phyloP scores from a whole-genome alignment of 2,797 vertebrate species.

The Macropus fuliginosus region DNA sequence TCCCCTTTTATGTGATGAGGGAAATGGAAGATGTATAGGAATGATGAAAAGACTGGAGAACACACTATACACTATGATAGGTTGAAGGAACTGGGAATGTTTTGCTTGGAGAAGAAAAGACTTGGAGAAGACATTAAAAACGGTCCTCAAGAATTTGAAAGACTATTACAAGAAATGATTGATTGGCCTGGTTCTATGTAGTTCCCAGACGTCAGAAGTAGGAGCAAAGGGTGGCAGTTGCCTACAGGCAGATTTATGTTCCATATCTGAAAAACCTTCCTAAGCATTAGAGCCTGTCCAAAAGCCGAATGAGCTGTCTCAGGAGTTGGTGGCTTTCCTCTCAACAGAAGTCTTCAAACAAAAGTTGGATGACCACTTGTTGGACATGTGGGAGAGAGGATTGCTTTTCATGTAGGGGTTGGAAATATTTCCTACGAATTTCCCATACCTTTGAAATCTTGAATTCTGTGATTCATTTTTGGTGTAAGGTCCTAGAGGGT shows the following conservation, averaged over 20 bases:
- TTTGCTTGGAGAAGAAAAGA: not conserved
- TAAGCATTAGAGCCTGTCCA: not conserved
- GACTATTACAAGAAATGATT: not conserved
- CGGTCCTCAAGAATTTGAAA: not conserved
- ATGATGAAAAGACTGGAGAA: not conserved
- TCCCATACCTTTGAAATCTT: not conserved
- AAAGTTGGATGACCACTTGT: not conserved
- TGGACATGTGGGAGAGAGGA: not conserved
- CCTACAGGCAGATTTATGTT: not conserved
- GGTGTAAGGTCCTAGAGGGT: slow-evolving; percentile 6
- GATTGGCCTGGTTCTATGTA: not conserved
- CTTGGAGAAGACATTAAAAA: not conserved
- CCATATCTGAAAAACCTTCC: not conserved
- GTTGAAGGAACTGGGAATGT: not conserved
- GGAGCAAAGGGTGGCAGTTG: not conserved
- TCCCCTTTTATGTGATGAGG: not conserved
- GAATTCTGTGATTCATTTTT: not conserved
- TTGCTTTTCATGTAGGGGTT: not conserved
- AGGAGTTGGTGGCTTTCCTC: not conserved
- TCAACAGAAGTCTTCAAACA: not conserved
- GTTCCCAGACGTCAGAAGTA: not conserved
- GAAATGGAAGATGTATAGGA: not conserved
- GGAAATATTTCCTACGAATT: not conserved
- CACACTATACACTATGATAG: not conserved
- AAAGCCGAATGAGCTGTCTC: not conserved